phyloP scores from a whole-genome alignment of 2,888 invertebrate genomes.

The Athrips mouffetella region DNA sequence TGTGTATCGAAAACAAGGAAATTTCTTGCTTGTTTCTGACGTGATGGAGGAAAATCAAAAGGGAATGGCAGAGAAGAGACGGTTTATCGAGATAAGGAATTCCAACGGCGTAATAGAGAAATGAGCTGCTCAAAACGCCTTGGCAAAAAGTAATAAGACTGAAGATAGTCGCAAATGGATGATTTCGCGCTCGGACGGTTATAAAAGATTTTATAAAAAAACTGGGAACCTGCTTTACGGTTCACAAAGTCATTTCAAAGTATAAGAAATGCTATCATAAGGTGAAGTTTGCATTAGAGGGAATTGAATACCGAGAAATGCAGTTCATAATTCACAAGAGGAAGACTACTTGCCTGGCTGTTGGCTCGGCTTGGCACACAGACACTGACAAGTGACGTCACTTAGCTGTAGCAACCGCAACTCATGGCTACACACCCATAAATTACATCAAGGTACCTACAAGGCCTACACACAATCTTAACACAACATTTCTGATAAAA shows the following conservation, averaged over 20 bases:
- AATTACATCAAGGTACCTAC: too few relatives aligned
- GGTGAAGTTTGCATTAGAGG: not conserved
- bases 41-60: not conserved
- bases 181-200: constrained; percentile 14
- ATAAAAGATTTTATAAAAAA: constrained; percentile 28
- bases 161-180: constrained; percentile 17
- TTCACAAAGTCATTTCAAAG: constrained; percentile 22
- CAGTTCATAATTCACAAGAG: too few relatives aligned
- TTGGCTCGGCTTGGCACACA: not conserved
- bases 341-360: too few relatives aligned
- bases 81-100: constrained; percentile 4
- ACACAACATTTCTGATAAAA: too few relatives aligned
- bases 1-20: not conserved
- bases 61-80: not conserved
- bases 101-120: constrained; percentile 14
- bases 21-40: not conserved
- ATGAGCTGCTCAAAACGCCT: constrained; percentile 16
- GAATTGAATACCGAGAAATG: constrained; percentile 3
- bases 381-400: not conserved
- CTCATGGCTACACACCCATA: too few relatives aligned
- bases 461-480: too few relatives aligned
- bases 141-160: constrained; percentile 15
- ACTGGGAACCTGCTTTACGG: constrained; percentile 22
- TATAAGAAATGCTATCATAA: constrained; percentile 25
- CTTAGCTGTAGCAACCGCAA: too few relatives aligned